phyloP scores from a whole-genome alignment of 2,113 vertebrate species.

The Galemys pyrenaicus region DNA sequence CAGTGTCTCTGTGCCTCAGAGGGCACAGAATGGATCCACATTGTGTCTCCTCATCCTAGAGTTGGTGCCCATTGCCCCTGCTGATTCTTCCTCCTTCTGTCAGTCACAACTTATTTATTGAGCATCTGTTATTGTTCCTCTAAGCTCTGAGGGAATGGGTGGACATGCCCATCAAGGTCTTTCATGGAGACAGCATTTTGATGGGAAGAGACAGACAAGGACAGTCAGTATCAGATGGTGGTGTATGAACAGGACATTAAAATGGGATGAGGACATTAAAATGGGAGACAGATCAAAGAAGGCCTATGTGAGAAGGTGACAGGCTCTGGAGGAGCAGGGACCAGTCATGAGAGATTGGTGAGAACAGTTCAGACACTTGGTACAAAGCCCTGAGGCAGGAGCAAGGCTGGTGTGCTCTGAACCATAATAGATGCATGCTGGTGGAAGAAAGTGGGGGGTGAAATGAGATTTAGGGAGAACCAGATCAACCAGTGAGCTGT shows the following conservation, averaged over 20 bases:
- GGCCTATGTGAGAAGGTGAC: not conserved
- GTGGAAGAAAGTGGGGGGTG: not conserved
- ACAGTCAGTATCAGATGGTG: not conserved
- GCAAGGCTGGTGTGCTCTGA: not conserved
- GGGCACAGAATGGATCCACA: fast-evolving
- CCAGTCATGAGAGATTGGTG: too few species aligned
- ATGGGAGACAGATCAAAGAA: not conserved
- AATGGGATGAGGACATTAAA: not conserved
- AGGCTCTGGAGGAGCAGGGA: not conserved
- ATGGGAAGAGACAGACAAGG: not conserved
- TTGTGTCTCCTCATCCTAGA: not conserved
- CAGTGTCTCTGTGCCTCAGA: not conserved
- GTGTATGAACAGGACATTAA: not conserved
- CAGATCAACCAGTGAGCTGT: not conserved
- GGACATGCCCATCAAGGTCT: not conserved
- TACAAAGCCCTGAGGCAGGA: not conserved
- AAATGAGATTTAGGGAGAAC: not conserved
- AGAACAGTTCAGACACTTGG: fast-evolving
- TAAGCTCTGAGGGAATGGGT: not conserved
- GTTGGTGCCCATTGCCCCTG: not conserved
- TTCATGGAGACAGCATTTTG: not conserved
- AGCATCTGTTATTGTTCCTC: not conserved
- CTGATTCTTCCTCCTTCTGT: not conserved
- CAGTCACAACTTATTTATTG: not conserved
- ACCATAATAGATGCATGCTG: not conserved